Evolutionary conservation across 2,888 invertebrate species (phyloP).

Genomic region (Sphinx pinastri): DNA sequence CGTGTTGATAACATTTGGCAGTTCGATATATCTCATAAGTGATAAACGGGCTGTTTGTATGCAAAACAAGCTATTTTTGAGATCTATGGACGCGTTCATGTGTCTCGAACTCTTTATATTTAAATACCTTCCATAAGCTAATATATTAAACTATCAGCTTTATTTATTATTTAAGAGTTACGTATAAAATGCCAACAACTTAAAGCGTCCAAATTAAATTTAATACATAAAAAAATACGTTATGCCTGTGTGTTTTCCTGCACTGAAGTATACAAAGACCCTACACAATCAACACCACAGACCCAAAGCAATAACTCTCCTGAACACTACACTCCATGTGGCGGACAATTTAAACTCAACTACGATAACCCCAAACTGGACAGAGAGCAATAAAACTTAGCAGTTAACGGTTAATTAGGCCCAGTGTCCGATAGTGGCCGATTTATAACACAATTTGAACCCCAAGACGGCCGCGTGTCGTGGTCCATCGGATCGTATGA

Average conservation of each 20-base stretch:
- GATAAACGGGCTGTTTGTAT: background rate
- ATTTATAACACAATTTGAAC: conserved; percentile 61
- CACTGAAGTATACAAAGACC: conserved; percentile 3
- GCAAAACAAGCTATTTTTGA: background rate
- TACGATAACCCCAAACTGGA: conserved; percentile 66
- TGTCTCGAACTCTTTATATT: background rate
- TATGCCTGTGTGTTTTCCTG: no score
- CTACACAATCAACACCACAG: conserved; percentile 14
- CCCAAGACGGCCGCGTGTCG: conserved; percentile 44
- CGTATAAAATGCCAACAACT: no score
- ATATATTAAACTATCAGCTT: no score
- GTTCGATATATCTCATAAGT: background rate
- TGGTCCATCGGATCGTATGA: conserved; percentile 69
- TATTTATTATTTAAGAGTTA: no score
- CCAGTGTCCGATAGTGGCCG: conserved; percentile 65
- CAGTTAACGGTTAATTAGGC: conserved; percentile 79
- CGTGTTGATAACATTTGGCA: conserved; percentile 7
- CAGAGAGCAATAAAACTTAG: conserved; percentile 70
- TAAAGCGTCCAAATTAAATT: no score
- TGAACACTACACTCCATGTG: conserved; percentile 62
- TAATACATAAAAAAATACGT: no score
- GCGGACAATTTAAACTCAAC: conserved; percentile 69
- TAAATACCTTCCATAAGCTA: no score
- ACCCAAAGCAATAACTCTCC: conserved; percentile 58
- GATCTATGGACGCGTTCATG: background rate